Evolutionary conservation across 2,797 vertebrate species (phyloP).

Genomic region (Emydoidea blandingii): DNA sequence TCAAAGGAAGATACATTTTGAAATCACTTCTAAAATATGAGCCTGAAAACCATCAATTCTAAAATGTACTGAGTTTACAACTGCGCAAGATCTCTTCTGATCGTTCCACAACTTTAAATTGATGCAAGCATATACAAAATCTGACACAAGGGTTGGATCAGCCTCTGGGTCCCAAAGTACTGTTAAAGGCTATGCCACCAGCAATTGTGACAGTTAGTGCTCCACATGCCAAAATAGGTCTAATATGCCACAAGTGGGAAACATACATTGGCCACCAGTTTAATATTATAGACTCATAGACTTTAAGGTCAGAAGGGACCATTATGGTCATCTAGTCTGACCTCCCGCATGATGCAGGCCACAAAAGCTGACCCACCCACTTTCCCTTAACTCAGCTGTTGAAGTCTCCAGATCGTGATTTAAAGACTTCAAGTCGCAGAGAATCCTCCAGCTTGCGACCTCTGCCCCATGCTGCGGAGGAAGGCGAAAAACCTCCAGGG

Average conservation of each 20-base stretch:
- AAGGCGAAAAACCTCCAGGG: too few relatives aligned
- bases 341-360: too few relatives aligned
- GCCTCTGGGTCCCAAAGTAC: not conserved
- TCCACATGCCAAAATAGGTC: not conserved
- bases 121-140: not conserved
- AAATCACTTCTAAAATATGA: not conserved
- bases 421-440: too few relatives aligned
- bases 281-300: too few relatives aligned
- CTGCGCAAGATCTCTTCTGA: not conserved
- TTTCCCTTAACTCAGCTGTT: too few relatives aligned
- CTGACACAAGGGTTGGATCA: not conserved
- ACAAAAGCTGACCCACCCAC: too few relatives aligned
- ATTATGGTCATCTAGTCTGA: too few relatives aligned
- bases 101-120: not conserved
- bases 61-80: not conserved
- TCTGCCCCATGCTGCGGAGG: too few relatives aligned
- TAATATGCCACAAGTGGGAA: not conserved
- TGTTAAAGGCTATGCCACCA: not conserved
- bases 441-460: too few relatives aligned
- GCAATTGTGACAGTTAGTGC: rapidly evolving
- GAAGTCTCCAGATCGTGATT: too few relatives aligned
- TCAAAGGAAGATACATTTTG: not conserved
- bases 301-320: too few relatives aligned
- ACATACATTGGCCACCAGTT: not conserved
- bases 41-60: not conserved